A percentile compares a stretch with the other conserved stretches of the same genome.
phyloP scores from a whole-genome alignment of 1,140 invertebrate genomes.

The Augochlora pura region DNA sequence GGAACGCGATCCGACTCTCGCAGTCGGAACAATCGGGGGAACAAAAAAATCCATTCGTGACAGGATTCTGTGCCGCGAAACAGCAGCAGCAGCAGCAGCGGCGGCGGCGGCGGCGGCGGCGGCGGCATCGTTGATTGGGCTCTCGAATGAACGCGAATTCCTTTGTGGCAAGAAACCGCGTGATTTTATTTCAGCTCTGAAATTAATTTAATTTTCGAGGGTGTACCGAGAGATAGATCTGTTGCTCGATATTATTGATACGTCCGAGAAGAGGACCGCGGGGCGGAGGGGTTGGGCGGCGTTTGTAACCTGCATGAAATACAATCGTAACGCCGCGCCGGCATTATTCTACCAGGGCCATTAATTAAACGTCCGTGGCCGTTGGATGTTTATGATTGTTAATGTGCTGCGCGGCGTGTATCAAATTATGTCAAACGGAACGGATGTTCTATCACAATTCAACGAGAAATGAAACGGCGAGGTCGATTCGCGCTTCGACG shows the following conservation, averaged over 20 bases:
- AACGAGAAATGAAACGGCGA: slow-evolving; percentile 21
- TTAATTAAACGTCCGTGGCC: slow-evolving; percentile 37
- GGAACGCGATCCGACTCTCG: no score
- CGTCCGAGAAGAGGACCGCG: neutral
- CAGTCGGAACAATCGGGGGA: no score
- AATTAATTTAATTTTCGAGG: neutral
- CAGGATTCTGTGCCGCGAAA: no score
- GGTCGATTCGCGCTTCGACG: neutral
- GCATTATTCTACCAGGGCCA: slow-evolving; percentile 19
- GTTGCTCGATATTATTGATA: slow-evolving; percentile 7
- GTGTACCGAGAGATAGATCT: neutral
- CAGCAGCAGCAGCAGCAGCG: no score
- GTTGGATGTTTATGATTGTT: slow-evolving; percentile 40
- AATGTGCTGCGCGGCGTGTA: slow-evolving; percentile 20
- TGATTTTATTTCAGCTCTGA: neutral
- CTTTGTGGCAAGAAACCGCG: neutral
- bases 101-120: no score
- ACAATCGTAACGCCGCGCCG: slow-evolving; percentile 1
- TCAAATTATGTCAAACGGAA: slow-evolving; percentile 40
- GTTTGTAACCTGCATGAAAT: slow-evolving; percentile 22
- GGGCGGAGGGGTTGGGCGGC: neutral
- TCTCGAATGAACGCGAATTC: neutral
- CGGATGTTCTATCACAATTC: slow-evolving; percentile 40
- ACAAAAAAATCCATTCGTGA: no score
- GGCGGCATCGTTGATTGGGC: neutral